Evolutionary conservation across 2,113 vertebrate species (phyloP), one percentile per base, ranked within the genome.

Genomic region (Tringa solitaria): DNA sequence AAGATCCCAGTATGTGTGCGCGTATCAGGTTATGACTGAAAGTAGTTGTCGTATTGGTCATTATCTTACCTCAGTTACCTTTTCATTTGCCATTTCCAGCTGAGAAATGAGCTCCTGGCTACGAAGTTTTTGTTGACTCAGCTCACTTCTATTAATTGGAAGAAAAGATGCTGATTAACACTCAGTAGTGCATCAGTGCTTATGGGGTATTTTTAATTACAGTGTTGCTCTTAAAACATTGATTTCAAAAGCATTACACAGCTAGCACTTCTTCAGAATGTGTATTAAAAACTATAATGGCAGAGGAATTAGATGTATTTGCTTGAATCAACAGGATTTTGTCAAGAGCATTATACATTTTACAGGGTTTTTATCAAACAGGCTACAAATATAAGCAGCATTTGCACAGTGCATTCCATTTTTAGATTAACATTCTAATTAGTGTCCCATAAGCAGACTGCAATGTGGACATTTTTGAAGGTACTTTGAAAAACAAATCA

Each of bases 71-170:
- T 99, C 99, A 23, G 91, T 85, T 54, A 98, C 96, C 84, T 98
- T 98, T 81, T 98, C 97, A 65, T 98, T 98, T 90, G 98, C 98
- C 15, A 82, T 94, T 98, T 99, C 98, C 89, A 99, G 97, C 96
- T 98, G 98, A 86, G 98, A 97, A 96, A 98, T 95, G 51, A 99
- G 97, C 63, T 99, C 98, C 77, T 98, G 98, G 70, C 97, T 98
- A 13, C 97, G 98, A 82, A 98, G 98, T 96, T 99, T 99, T 72
- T 99, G 99, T 73, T 98, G 98, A 95, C 80, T 98, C 96, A 99
- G 95, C 85, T 99, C 99, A 56, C 97, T 98, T 96, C 99, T 99
- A 93, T 96, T 94, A 98, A 95, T 76, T 51, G 84, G 64, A 72
- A 88, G 70, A 51, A 78, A 91, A 96, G 39, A 95, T 89, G 75